Evolutionary conservation across 2,113 vertebrate genomes (phyloP).

Genomic region (Forbesichthys papilliferus): DNA sequence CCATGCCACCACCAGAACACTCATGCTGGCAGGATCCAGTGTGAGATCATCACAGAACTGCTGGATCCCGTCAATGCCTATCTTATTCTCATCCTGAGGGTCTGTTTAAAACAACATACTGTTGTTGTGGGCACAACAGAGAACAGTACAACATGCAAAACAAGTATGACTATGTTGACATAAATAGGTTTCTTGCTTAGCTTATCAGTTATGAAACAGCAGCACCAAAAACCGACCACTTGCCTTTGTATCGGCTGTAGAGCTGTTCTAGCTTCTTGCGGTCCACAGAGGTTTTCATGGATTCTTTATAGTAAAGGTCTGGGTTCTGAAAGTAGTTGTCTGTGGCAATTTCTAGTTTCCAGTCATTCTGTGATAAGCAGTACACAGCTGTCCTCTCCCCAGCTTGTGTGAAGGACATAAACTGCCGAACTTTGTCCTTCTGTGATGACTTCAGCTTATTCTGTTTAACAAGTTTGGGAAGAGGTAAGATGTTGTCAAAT

Average conservation of each 20-base stretch:
- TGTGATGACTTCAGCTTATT: conserved; percentile 92
- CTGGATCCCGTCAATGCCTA: conserved; percentile 93
- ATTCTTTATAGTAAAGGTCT: conserved; percentile 87
- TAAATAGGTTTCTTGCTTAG: background rate
- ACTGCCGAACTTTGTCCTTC: conserved; percentile 94
- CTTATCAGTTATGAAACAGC: background rate
- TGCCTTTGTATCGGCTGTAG: conserved; percentile 92
- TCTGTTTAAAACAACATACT: conserved; percentile 70
- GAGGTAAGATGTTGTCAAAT: background rate
- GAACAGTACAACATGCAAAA: background rate
- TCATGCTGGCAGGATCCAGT: conserved; percentile 91
- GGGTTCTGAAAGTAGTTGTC: conserved; percentile 94
- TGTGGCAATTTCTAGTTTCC: conserved; percentile 92
- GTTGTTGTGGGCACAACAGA: conserved; percentile 3
- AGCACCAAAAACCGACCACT: background rate
- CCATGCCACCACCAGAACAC: conserved; percentile 93
- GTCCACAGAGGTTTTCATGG: conserved; percentile 90
- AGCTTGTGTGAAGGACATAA: conserved; percentile 92
- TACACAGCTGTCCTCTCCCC: conserved; percentile 89
- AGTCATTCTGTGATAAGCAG: conserved; percentile 93
- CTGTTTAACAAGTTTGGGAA: conserved; percentile 60
- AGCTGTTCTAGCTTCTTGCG: conserved; percentile 91
- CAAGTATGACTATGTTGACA: no score
- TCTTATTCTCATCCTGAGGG: conserved; percentile 96
- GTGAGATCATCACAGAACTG: conserved; percentile 94